phyloP scores from a whole-genome alignment of 2,113 vertebrate species.

The Hirundichthys speculiger region DNA sequence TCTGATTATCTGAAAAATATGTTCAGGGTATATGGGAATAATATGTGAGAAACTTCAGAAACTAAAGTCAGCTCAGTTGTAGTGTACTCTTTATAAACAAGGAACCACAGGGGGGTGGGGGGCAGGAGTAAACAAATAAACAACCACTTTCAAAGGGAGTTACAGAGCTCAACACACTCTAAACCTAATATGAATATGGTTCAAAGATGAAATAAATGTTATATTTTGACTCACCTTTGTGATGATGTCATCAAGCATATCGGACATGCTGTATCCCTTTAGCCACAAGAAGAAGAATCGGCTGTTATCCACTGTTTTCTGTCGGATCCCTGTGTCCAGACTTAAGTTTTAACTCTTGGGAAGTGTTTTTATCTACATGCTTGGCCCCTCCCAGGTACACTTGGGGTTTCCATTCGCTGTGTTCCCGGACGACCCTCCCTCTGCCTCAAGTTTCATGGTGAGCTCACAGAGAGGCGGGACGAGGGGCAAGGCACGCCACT shows the following conservation, averaged over 20 bases:
- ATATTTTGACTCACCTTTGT: slow-evolving; percentile 69
- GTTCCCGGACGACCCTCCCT: slow-evolving; percentile 74
- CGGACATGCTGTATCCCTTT: slow-evolving; percentile 77
- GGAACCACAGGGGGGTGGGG: too few species aligned
- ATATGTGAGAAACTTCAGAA: not conserved
- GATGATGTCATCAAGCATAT: slow-evolving; percentile 75
- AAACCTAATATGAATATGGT: not conserved
- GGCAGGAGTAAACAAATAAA: too few species aligned
- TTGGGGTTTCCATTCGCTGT: slow-evolving; percentile 54
- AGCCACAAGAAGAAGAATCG: slow-evolving; percentile 25
- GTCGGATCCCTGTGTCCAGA: slow-evolving; percentile 32
- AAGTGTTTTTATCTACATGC: not conserved
- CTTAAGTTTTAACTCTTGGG: slow-evolving; percentile 1
- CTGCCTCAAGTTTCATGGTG: slow-evolving; percentile 68
- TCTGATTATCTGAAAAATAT: slow-evolving; percentile 12
- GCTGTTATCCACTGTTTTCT: slow-evolving; percentile 38
- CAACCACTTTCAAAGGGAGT: not conserved
- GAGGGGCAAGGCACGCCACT: too few species aligned
- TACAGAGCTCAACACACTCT: not conserved
- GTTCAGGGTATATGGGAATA: too few species aligned
- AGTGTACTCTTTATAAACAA: too few species aligned
- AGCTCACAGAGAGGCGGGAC: slow-evolving; percentile 51
- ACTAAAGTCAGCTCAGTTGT: not conserved
- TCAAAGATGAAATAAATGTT: not conserved
- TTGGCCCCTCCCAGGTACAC: not conserved